These are phyloP conservation scores for Oxytorus armatus DNA, from an alignment of 2,888 invertebrate species.

Conservation along the genomic window DNA sequence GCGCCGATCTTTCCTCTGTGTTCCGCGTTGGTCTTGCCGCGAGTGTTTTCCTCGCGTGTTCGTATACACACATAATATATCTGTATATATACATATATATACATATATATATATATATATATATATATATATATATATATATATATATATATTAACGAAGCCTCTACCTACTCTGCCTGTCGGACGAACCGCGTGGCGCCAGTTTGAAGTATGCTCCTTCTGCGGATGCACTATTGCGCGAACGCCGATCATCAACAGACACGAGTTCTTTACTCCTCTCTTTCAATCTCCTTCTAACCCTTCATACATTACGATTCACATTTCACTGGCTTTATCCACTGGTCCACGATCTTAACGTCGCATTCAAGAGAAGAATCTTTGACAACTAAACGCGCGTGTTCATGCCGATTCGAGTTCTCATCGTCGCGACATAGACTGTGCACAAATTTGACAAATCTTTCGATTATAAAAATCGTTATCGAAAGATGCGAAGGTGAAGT, in stretches of 20 bases:
- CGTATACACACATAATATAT: too few species aligned
- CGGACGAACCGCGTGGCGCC: constrained; percentile 82
- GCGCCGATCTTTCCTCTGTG: constrained; percentile 43
- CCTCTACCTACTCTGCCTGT: constrained; percentile 73
- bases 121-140: constrained; percentile 55
- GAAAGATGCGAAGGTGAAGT: constrained; percentile 52
- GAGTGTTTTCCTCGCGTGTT: constrained; percentile 58
- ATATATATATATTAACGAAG: constrained; percentile 77
- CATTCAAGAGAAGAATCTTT: not conserved
- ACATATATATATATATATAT: constrained; percentile 73
- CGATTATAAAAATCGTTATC: not conserved
- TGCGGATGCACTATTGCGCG: constrained; percentile 81
- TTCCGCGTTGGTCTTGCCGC: constrained; percentile 32
- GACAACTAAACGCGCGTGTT: constrained; percentile 20
- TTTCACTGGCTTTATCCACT: not conserved
- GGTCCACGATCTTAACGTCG: not conserved
- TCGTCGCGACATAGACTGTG: constrained; percentile 37
- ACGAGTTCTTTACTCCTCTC: constrained; percentile 50
- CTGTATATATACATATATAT: too few species aligned
- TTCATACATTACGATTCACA: not conserved
- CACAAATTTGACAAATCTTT: constrained; percentile 17
- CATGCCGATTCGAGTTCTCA: constrained; percentile 1
- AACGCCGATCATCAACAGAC: constrained; percentile 64
- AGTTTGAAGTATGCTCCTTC: constrained; percentile 84
- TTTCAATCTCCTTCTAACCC: not conserved